Evolutionary conservation across 2,888 invertebrate species (phyloP), one percentile per base, ranked within the genome.

Genomic region (Clanis bilineata): DNA sequence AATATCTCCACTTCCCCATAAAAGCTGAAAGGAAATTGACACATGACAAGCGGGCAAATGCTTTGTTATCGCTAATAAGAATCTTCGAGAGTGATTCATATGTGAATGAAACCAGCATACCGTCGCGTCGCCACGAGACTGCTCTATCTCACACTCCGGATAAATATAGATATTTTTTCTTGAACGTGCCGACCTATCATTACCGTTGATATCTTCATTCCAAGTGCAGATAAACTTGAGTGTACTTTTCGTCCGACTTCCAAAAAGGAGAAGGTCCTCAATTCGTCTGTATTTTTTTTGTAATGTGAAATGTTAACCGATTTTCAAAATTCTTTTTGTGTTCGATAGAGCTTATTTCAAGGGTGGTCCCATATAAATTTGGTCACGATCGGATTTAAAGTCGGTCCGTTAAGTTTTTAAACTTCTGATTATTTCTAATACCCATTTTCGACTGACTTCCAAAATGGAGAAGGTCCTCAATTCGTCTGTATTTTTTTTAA

Each of bases 41-140:
- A 62, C 55, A 59, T 57, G 65, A 58, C 64, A 67, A 66, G 57
- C 57, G 58, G 63, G 61, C 62, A 45, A 56, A 61, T 57, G 61
- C 54, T 44, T 61, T 51, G 51, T 67, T 70, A 70, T 70, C 69
- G 64, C 62, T 68, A 70, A 68, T 67, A 67, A 64, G 65, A 66
- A 70, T 68, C 68, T 66, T 67, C 63, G 62, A 39, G 63, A 58
- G 62, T 59, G 51, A 32, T 15, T 15, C 28, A 32, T 32, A 18
- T 44, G 22, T 51, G 36, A 18, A 51, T 32, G 28, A 32, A 18
- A 18, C 10, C 28, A 21, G 28, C 18, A 51, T 4, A 32, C 28
- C 18, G 32, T 10, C 21, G 21, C 18, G 32, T 10, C 21, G 21
- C 32, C 15, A 60, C 55, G 55, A 60, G 61, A 64, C 62, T 61